Evolutionary conservation across 2,797 vertebrate species (phyloP), one percentile per base, ranked within the genome.

Genomic region (Hypotaenidia okinawae): DNA sequence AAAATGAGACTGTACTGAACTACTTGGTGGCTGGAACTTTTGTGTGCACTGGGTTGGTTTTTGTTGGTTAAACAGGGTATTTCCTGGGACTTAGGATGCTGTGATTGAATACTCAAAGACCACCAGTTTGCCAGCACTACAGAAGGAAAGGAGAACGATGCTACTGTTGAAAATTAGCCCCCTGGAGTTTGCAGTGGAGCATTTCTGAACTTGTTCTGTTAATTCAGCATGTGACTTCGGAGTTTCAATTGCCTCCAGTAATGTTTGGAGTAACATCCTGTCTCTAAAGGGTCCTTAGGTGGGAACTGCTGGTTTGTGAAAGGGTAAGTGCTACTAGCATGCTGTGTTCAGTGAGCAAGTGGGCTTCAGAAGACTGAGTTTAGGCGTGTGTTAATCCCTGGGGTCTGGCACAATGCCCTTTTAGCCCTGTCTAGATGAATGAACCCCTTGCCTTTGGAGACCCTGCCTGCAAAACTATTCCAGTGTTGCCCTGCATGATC

Each of bases 181-280:
- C 41, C 51, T 66, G 51, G 32, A 68, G 51, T 84, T 79, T 54
- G n/a, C 51, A 37, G 57, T 4, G 6, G 39, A 68, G 32, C 24
- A 22, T 13, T 79, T 33, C 51, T 61, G 70, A 91, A 49, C 49
- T 87, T 3, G 1, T 64, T 57, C 35, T 82, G 18, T 68, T 43
- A 55, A n/a, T 41, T 77, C 28, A 32, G 0, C 37, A 32, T 81
- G 70, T 68, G 2, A 58, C 27, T 89, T 41, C 0, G 0, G 37
- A 0, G 0, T 62, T 54, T 81, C 52, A 70, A 9, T 52, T 81
- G 57, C 15, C 25, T 62, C n/a, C 52, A 58, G 19, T 16, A 21
- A 22, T 18, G n/a, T 17, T 69, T 1, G 1, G 30, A 57, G 30
- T 61, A 57, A 68, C 72, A 25, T 6, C 30, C 4, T 19, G 33